These are phyloP conservation scores for Knipowitschia caucasica DNA, from an alignment of 2,797 vertebrate genomes.

Conservation along the genomic window DNA sequence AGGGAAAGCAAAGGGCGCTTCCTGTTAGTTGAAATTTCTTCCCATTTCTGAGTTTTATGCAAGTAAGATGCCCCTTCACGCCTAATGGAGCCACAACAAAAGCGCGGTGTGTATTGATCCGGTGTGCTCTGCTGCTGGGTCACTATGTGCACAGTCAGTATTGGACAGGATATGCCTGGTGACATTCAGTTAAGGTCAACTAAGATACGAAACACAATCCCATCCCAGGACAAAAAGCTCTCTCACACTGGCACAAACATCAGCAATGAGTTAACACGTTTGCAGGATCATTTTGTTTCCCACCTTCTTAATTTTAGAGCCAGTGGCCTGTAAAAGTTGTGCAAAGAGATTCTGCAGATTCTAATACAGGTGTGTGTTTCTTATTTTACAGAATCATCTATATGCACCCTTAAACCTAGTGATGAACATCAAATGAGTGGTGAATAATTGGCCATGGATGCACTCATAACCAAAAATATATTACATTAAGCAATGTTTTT, in stretches of 20 bases:
- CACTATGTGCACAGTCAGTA: constrained; percentile 62
- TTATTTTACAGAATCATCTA: too few species aligned
- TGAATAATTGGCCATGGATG: too few species aligned
- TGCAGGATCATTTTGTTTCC: constrained; percentile 45
- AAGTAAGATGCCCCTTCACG: constrained; percentile 11
- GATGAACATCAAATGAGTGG: too few species aligned
- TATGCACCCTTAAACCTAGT: too few species aligned
- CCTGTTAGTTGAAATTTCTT: neutral
- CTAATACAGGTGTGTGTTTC: too few species aligned
- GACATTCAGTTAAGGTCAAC: constrained; percentile 70
- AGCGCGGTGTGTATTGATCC: constrained; percentile 57
- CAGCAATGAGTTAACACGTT: constrained; percentile 39
- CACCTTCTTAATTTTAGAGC: constrained; percentile 9
- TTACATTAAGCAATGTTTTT: too few species aligned
- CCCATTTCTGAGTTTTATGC: constrained; percentile 31
- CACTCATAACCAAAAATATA: too few species aligned
- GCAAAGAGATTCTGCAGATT: too few species aligned
- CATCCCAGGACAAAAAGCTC: constrained; percentile 47
- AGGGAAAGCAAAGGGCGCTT: too few species aligned
- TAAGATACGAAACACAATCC: constrained; percentile 58
- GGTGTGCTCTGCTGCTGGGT: constrained; percentile 54
- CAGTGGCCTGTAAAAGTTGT: constrained; percentile 16
- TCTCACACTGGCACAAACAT: constrained; percentile 33
- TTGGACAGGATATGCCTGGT: constrained; percentile 59
- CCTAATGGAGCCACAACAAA: constrained; percentile 24